These are phyloP conservation scores for Dermatemys mawii DNA, from an alignment of 2,113 vertebrate genomes.

Conservation along the genomic window DNA sequence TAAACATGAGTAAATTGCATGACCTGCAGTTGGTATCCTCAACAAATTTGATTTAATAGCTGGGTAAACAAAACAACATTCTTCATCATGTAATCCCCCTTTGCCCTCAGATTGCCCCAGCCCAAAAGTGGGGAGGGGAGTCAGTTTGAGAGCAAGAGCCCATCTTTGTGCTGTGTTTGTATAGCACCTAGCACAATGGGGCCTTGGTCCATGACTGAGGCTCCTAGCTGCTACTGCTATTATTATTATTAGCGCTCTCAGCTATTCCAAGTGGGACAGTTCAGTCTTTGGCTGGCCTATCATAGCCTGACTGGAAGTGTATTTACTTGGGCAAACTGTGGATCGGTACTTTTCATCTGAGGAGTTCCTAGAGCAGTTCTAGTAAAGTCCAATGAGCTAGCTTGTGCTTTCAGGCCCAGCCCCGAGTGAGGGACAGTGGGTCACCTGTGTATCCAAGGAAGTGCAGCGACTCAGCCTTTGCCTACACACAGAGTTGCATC, in stretches of 20 bases:
- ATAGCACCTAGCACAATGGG: background rate
- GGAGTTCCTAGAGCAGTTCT: too few relatives aligned
- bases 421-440: too few relatives aligned
- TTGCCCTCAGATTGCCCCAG: background rate
- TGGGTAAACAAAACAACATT: background rate
- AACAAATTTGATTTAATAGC: background rate
- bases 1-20: background rate
- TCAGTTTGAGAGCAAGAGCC: background rate
- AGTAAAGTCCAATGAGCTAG: too few relatives aligned
- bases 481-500: background rate
- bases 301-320: background rate
- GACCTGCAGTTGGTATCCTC: background rate
- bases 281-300: too few relatives aligned
- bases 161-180: background rate
- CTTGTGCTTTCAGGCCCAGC: too few relatives aligned
- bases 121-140: accelerated
- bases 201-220: too few relatives aligned
- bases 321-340: background rate
- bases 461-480: background rate
- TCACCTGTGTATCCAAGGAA: too few relatives aligned
- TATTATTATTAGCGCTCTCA: background rate
- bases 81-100: background rate
- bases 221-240: background rate
- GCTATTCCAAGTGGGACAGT: background rate
- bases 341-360: too few relatives aligned